Evolutionary conservation across 1,140 invertebrate species (phyloP), one percentile per base, ranked within the genome.

Genomic region (Homarus americanus): DNA sequence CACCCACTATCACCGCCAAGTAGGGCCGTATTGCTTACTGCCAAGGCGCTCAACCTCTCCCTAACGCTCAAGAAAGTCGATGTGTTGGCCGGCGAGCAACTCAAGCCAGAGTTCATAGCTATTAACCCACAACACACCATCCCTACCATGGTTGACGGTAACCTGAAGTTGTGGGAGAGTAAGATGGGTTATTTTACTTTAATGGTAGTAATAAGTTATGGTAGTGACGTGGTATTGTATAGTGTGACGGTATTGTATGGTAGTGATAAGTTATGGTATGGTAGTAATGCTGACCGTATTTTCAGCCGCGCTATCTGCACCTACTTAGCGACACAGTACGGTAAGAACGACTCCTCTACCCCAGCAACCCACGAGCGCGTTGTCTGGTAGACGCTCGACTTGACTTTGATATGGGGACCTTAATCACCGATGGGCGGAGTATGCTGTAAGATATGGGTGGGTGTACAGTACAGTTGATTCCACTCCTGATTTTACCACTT

Each of bases 351-450:
- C 17, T 96, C 93, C 94, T 97, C 34, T 97, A 97, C 94, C 97
- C 97, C n/a, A 96, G 96, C 93, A 95, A 96, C 92, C 94, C 95
- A 1, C 95, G 96, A 92, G 94, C 95, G 91, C 95, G 96, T 78
- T 97, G 96, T 5, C 0, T 97, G 0, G 95, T 98, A 10, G 96
- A 97, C 93, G 96, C 96, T 92, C 95, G 96, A 89, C 94, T 98
- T 44, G 96, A 96, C 93, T 98, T 97, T 93, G 97, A 97, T 93
- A 94, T 96, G 92, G 96, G 96, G 0, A 95, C 95, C 93, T 97
- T 10, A 96, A 95, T 93, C 94, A 95, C 75, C 82, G 92, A 5
- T 92, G 92, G 49, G 83, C 63, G 17, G 83, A 91, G 15, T 87
- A 75, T 44, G 89, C 88, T 63, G 92, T 92, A 38, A 82, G 91